Percentiles rank a stretch among this genome's conserved stretches.
phyloP scores from a whole-genome alignment of 2,113 vertebrate species.

The Eretmodus cyanostictus region DNA sequence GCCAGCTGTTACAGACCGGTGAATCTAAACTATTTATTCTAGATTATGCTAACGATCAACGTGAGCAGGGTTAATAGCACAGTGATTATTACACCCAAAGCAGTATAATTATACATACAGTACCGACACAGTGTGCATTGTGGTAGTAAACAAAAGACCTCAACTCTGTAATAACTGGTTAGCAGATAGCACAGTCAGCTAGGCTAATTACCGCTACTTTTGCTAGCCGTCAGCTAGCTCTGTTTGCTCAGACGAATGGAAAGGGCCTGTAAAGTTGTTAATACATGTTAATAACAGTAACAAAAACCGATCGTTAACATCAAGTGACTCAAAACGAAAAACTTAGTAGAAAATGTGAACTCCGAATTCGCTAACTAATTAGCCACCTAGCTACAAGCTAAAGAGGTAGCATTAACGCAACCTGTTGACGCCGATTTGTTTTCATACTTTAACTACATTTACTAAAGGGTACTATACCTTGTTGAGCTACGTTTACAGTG shows the following conservation, averaged over 20 bases:
- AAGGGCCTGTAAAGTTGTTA: neutral
- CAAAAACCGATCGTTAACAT: neutral
- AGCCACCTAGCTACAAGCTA: constrained; percentile 10
- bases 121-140: neutral
- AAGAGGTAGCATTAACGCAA: constrained; percentile 33
- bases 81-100: neutral
- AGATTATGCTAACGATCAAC: neutral
- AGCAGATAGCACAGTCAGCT: neutral
- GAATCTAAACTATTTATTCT: neutral
- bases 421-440: constrained; percentile 35
- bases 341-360: neutral
- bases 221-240: neutral
- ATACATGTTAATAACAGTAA: neutral
- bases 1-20: neutral
- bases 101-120: neutral
- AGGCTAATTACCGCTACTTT: neutral
- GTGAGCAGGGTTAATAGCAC: neutral
- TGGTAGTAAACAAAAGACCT: neutral
- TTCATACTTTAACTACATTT: neutral
- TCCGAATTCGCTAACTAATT: neutral
- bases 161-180: neutral
- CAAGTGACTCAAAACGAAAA: too few relatives aligned
- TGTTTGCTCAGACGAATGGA: neutral
- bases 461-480: neutral
- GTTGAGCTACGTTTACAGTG: neutral